These are phyloP conservation scores for Dendropsophus ebraccatus DNA, from an alignment of 2,113 vertebrate species.

Conservation along the genomic window DNA sequence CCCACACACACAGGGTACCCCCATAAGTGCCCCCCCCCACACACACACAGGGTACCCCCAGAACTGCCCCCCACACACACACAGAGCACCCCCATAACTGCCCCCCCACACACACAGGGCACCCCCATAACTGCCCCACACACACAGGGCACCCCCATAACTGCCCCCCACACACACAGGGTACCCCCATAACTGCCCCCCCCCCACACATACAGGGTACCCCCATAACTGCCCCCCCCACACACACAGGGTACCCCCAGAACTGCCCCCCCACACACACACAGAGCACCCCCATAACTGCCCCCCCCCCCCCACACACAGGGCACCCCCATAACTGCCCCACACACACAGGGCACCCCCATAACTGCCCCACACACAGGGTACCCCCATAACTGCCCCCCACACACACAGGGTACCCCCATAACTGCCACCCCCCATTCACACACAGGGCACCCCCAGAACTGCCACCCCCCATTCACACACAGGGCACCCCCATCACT, in stretches of 20 bases:
- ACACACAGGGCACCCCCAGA: background rate
- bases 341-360: background rate
- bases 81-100: background rate
- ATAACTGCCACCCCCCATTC: background rate
- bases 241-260: too few relatives aligned
- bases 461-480: background rate
- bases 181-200: too few relatives aligned
- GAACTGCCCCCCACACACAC: too few relatives aligned
- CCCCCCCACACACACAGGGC: background rate
- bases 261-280: too few relatives aligned
- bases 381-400: background rate
- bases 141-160: background rate
- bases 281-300: too few relatives aligned
- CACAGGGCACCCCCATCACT: too few relatives aligned
- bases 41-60: too few relatives aligned
- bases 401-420: too few relatives aligned
- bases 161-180: too few relatives aligned
- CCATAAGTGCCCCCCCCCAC: background rate
- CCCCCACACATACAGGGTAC: too few relatives aligned
- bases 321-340: background rate
- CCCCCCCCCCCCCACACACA: background rate
- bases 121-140: background rate
- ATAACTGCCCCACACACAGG: background rate
- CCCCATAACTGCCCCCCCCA: too few relatives aligned
- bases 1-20: too few relatives aligned